Evolutionary conservation across 1,140 invertebrate genomes (phyloP).

Genomic region (Papilio dardanus): DNA sequence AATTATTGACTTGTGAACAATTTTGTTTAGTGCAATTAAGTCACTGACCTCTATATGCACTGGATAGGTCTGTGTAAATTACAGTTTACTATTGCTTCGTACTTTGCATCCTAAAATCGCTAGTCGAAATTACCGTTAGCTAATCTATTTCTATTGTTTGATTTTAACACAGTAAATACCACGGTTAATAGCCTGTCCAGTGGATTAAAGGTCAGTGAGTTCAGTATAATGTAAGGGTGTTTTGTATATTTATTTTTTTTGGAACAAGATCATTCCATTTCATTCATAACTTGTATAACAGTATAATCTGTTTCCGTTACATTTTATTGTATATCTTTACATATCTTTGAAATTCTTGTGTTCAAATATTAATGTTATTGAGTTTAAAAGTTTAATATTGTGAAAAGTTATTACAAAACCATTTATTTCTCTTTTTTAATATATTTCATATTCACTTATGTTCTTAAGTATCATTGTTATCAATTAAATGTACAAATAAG

Average conservation of each 20-base stretch:
- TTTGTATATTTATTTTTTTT: constrained; percentile 56
- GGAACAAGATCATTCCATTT: constrained; percentile 58
- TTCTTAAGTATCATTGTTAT: constrained; percentile 1
- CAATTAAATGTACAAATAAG: constrained; percentile 13
- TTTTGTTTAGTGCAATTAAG: constrained; percentile 6
- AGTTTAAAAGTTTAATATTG: not conserved
- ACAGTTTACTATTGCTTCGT: not conserved
- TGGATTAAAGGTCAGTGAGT: constrained; percentile 39
- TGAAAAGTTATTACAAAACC: not conserved
- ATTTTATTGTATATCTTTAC: not conserved
- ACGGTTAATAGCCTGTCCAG: constrained; percentile 55
- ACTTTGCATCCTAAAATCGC: not conserved
- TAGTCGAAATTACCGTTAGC: not conserved
- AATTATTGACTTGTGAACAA: not conserved
- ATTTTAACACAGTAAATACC: not conserved
- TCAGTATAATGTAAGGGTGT: constrained; percentile 52
- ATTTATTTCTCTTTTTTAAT: not conserved
- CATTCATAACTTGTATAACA: constrained; percentile 40
- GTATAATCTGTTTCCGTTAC: not conserved
- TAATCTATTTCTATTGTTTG: no score
- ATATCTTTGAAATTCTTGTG: constrained; percentile 5
- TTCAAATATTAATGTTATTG: constrained; percentile 26
- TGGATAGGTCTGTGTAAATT: not conserved
- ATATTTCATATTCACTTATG: not conserved
- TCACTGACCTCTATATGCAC: not conserved